Conservation (phyloP, 1,140 invertebrate genomes). For the Panulirus ornatus region DNA sequence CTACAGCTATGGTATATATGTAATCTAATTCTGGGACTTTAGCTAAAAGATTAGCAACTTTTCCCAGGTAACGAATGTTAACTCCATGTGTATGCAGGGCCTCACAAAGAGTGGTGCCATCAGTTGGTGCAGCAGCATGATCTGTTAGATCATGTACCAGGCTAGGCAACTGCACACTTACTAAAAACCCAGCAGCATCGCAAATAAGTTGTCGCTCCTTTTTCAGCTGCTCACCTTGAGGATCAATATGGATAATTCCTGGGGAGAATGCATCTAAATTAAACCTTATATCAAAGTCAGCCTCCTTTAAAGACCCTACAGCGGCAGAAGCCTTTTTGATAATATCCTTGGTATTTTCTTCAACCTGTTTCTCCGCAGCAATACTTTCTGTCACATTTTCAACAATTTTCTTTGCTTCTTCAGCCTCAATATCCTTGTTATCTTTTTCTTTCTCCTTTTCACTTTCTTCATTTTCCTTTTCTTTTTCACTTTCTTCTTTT, state of each 20-base stretch:
- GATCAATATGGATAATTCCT: constrained; percentile 90
- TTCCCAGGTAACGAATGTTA: constrained; percentile 97
- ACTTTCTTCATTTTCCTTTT: constrained; percentile 12
- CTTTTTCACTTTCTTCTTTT: constrained; percentile 22
- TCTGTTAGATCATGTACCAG: constrained; percentile 96
- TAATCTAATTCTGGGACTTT: constrained; percentile 91
- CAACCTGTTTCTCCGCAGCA: constrained; percentile 89
- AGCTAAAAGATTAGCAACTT: constrained; percentile 87
- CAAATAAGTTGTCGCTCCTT: constrained; percentile 93
- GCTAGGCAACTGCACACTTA: constrained; percentile 94
- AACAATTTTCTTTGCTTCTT: constrained; percentile 94
- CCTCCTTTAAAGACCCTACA: constrained; percentile 95
- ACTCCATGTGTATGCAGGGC: constrained; percentile 96
- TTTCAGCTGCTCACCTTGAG: constrained; percentile 84
- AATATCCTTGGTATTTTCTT: constrained; percentile 92
- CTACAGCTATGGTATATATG: constrained; percentile 90
- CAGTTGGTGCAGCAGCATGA: constrained; percentile 94
- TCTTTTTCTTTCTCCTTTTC: constrained; percentile 69
- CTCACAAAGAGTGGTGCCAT: constrained; percentile 95
- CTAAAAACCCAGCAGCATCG: constrained; percentile 96
- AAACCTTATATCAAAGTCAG: constrained; percentile 97
- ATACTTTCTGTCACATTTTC: constrained; percentile 91
- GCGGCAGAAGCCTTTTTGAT: constrained; percentile 91
- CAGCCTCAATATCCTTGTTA: constrained; percentile 79
- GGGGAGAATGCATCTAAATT: constrained; percentile 99